Evolutionary conservation across 1,140 invertebrate genomes (phyloP).

Genomic region (Marisa cornuarietis): DNA sequence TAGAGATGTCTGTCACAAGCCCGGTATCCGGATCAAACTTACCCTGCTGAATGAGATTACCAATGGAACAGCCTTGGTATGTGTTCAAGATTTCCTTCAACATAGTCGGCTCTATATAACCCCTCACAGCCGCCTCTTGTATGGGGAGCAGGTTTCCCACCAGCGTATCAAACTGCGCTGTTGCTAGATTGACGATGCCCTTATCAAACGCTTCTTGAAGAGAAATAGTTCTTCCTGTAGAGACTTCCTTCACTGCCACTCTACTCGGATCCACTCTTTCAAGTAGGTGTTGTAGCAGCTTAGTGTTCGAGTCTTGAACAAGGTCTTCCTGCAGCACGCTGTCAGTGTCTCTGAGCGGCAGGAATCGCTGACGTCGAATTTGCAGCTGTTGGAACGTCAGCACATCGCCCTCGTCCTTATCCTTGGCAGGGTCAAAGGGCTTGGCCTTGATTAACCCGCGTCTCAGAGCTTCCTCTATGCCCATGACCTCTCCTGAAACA

Average conservation of each 20-base stretch:
- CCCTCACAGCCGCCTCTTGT: conserved; percentile 83
- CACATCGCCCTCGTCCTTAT: conserved; percentile 76
- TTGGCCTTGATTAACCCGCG: conserved; percentile 66
- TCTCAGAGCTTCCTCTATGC: conserved; percentile 70
- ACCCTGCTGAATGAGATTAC: conserved; percentile 74
- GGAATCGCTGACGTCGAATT: conserved; percentile 50
- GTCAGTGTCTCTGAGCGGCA: conserved; percentile 31
- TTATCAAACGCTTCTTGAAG: conserved; percentile 82
- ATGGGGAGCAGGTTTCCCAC: conserved; percentile 73
- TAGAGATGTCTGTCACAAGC: conserved; percentile 74
- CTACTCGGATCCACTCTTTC: conserved; percentile 80
- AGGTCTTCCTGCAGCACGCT: conserved; percentile 72
- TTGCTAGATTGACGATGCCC: conserved; percentile 73
- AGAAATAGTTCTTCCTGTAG: conserved; percentile 74
- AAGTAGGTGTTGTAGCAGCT: conserved; percentile 38
- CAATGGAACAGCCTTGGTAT: conserved; percentile 52
- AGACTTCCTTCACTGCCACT: conserved; percentile 77
- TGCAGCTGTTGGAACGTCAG: conserved; percentile 67
- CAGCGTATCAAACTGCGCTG: conserved; percentile 57
- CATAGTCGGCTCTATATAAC: conserved; percentile 87
- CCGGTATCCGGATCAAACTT: conserved; percentile 79
- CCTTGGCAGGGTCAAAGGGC: conserved; percentile 40
- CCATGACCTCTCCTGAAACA: conserved; percentile 60
- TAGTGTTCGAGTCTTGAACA: conserved; percentile 65
- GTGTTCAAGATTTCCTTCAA: conserved; percentile 67